phyloP scores from a whole-genome alignment of 2,888 invertebrate species.

The Brenthis ino region DNA sequence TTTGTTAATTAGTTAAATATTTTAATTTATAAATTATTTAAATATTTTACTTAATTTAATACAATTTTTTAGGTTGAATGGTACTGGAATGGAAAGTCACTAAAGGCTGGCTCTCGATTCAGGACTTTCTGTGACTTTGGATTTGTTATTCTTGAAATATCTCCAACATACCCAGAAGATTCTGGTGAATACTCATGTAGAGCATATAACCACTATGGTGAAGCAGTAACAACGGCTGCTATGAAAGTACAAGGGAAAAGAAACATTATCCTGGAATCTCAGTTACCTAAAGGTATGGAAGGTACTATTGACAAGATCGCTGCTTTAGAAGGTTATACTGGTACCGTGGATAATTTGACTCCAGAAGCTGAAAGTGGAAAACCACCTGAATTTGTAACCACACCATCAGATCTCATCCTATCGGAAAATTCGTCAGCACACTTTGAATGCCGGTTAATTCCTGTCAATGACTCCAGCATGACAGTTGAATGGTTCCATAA shows the following conservation, averaged over 20 bases:
- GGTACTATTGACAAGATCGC: slow-evolving; percentile 96
- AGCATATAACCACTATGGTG: slow-evolving; percentile 93
- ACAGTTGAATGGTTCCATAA: slow-evolving; percentile 99
- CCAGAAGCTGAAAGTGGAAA: slow-evolving; percentile 92
- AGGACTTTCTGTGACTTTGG: slow-evolving; percentile 99
- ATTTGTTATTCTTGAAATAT: slow-evolving; percentile 97
- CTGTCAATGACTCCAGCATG: slow-evolving; percentile 96
- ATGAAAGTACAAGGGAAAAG: slow-evolving; percentile 96
- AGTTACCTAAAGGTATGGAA: slow-evolving; percentile 96
- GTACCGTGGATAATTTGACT: slow-evolving; percentile 84
- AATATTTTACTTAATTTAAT: slow-evolving; percentile 4
- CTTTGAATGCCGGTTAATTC: slow-evolving; percentile 94
- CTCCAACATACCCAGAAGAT: slow-evolving; percentile 98
- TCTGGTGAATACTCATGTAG: slow-evolving; percentile 95
- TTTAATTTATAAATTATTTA: neutral
- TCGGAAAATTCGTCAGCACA: slow-evolving; percentile 95
- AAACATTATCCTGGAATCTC: slow-evolving; percentile 95
- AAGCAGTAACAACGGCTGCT: slow-evolving; percentile 93
- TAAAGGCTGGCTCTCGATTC: slow-evolving; percentile 94
- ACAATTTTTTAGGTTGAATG: slow-evolving; percentile 87
- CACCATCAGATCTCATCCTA: slow-evolving; percentile 91
- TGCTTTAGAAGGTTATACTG: slow-evolving; percentile 92
- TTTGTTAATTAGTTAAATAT: neutral
- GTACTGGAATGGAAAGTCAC: slow-evolving; percentile 96
- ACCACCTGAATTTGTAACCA: slow-evolving; percentile 94